Conservation (phyloP, 2,888 invertebrate species). For the Tolmerus cingulatus region DNA sequence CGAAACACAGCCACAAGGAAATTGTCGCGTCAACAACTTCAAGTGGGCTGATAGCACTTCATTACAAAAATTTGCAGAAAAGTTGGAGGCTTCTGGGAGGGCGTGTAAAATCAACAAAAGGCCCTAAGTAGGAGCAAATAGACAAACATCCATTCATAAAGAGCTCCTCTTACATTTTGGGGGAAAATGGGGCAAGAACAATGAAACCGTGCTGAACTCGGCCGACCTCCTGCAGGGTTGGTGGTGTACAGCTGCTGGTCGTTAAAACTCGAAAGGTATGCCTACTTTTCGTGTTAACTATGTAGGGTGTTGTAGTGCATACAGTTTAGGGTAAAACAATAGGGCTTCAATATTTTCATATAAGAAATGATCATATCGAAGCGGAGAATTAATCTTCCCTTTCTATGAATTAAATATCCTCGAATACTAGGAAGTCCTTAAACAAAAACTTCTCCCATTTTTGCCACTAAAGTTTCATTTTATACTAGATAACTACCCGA, state of each 20-base stretch:
- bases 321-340: no score
- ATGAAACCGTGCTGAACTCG: neutral
- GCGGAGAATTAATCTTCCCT: no score
- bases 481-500: no score
- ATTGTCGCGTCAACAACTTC: neutral
- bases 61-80: conserved; percentile 28
- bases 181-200: neutral
- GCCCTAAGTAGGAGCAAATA: neutral
- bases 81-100: neutral
- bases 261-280: neutral
- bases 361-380: no score
- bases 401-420: no score
- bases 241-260: neutral
- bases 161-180: neutral
- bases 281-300: neutral
- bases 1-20: neutral
- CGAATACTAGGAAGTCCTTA: no score
- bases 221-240: neutral
- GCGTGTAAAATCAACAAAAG: neutral
- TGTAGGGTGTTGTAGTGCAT: neutral
- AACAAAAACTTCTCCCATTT: no score
- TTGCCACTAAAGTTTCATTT: no score
- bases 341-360: no score
- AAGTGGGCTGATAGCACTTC: conserved; percentile 1
- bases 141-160: neutral